Percentiles rank a stretch among this genome's conserved stretches.
Conservation (phyloP, 2,797 vertebrate genomes). For the Craterocephalus amniculus region DNA sequence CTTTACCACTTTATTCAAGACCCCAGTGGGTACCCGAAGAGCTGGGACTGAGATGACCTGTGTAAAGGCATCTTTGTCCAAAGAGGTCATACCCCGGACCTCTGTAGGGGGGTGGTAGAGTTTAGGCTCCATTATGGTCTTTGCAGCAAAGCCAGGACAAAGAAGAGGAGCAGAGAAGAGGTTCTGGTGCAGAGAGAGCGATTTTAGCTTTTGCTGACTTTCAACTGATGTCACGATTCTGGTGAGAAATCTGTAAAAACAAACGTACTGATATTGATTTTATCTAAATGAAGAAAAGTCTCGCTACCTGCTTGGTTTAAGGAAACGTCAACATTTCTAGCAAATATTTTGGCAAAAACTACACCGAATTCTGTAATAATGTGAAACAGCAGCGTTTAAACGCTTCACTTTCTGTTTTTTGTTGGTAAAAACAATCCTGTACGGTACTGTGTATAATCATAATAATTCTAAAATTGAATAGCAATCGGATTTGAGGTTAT, state of each 20-base stretch:
- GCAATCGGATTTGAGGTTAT: not conserved
- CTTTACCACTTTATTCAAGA: constrained; percentile 83
- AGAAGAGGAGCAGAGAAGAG: constrained; percentile 6
- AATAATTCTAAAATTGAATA: not conserved
- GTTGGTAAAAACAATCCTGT: too few relatives aligned
- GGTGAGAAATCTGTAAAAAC: constrained; percentile 50
- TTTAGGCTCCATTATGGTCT: constrained; percentile 71
- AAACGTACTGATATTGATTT: not conserved
- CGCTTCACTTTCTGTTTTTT: not conserved
- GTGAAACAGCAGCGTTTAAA: not conserved
- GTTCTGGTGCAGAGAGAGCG: not conserved
- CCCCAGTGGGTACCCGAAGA: constrained; percentile 85
- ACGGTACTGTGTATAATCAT: not conserved
- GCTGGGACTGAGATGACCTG: constrained; percentile 88
- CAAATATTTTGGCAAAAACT: not conserved
- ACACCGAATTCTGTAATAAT: not conserved
- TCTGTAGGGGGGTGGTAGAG: constrained; percentile 82
- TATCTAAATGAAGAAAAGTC: not conserved
- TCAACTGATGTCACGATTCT: constrained; percentile 44
- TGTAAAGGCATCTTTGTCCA: constrained; percentile 89
- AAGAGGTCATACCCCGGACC: constrained; percentile 91
- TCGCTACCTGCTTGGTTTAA: not conserved
- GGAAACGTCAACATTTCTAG: not conserved
- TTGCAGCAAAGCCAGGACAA: constrained; percentile 31
- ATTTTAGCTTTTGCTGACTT: constrained; percentile 22